Conservation (phyloP, 2,797 vertebrate genomes). For the Acestrorhynchus altus region DNA sequence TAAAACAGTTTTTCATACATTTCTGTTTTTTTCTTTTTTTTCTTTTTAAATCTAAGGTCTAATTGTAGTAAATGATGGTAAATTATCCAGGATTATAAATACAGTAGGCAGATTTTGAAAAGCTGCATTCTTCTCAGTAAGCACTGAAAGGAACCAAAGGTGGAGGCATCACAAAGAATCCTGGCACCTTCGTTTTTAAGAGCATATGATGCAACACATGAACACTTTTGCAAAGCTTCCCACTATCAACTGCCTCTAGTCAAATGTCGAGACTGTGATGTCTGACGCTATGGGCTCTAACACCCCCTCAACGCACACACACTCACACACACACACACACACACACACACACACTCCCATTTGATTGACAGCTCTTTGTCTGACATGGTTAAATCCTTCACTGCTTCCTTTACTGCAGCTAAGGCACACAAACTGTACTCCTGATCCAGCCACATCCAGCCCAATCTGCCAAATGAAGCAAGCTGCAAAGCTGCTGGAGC, state of each 20-base stretch:
- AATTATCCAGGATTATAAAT: background rate
- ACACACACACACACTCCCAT: background rate
- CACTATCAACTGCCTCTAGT: conserved; percentile 2
- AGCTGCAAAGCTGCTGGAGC: background rate
- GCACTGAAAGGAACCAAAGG: background rate
- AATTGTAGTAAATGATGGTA: no score
- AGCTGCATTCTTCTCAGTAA: background rate
- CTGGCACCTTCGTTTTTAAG: background rate
- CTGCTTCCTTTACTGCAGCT: background rate
- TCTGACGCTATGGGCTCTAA: background rate
- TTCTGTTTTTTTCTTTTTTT: no score
- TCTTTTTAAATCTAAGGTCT: no score
- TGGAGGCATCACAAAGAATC: background rate
- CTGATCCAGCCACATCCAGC: background rate
- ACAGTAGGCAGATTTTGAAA: background rate
- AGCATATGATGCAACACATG: background rate
- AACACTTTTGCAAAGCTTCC: conserved; percentile 9
- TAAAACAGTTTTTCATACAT: no score
- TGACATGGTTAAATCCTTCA: background rate
- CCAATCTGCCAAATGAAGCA: background rate
- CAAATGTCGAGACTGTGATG: conserved; percentile 10
- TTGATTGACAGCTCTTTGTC: conserved; percentile 5
- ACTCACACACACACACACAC: background rate
- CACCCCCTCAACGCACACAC: no score
- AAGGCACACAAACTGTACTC: background rate